These are phyloP conservation scores for Cranoglanis bouderius DNA, from an alignment of 2,113 vertebrate species.

Conservation along the genomic window DNA sequence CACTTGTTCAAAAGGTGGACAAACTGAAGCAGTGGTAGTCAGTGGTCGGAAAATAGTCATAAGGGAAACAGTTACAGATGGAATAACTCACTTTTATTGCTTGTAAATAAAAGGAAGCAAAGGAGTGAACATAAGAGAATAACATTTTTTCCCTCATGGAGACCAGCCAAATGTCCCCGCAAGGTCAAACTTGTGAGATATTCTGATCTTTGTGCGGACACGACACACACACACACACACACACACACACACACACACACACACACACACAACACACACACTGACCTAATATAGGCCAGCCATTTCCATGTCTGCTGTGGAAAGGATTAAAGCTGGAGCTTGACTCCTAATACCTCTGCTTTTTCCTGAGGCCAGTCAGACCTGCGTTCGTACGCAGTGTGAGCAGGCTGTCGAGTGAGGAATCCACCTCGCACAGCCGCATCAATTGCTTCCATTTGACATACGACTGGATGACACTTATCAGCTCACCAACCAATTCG, in stretches of 20 bases:
- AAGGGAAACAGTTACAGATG: not conserved
- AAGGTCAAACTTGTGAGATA: not conserved
- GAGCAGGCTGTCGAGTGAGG: conserved; percentile 15
- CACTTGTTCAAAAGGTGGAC: not conserved
- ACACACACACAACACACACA: not conserved
- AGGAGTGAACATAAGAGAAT: not conserved
- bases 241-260: not conserved
- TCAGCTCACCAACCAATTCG: conserved; percentile 18
- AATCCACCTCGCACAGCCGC: not conserved
- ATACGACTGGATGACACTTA: conserved; percentile 21
- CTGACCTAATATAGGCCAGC: conserved; percentile 37
- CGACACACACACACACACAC: too few species aligned
- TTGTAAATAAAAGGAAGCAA: not conserved
- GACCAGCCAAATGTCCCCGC: too few species aligned
- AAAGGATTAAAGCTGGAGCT: conserved; percentile 42
- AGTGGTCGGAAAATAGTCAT: not conserved
- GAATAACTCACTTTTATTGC: not conserved
- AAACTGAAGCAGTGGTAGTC: not conserved
- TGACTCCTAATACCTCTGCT: conserved; percentile 34
- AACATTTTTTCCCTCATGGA: not conserved
- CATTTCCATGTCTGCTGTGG: conserved; percentile 36
- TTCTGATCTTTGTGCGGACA: not conserved
- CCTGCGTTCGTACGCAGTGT: not conserved
- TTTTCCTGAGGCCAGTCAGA: conserved; percentile 6
- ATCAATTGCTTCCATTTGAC: conserved; percentile 42